Percentiles rank a stretch among this genome's conserved stretches.
phyloP scores from a whole-genome alignment of 2,797 vertebrate species.

The Pitangus sulphuratus region DNA sequence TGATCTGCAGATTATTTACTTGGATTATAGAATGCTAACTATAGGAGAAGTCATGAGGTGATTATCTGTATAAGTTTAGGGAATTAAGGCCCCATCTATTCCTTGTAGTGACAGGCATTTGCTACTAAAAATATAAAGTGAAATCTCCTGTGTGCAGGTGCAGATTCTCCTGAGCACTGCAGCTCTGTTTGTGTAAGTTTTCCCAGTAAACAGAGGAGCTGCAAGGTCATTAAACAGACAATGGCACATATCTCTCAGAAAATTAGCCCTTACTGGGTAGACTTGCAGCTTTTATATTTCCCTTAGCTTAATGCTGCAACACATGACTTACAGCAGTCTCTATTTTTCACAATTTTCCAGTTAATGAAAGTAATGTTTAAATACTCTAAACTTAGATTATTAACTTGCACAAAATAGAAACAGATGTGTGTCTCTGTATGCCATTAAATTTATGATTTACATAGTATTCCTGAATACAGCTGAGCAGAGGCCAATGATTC shows the following conservation, averaged over 20 bases:
- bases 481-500: slow-evolving; percentile 91
- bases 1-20: slow-evolving; percentile 5
- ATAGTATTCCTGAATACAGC: slow-evolving; percentile 91
- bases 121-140: slow-evolving; percentile 53
- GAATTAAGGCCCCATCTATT: slow-evolving; percentile 50
- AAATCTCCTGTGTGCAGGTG: slow-evolving; percentile 66
- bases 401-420: slow-evolving; percentile 91
- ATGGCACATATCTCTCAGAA: slow-evolving; percentile 35
- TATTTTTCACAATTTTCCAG: slow-evolving; percentile 78
- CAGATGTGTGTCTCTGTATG: slow-evolving; percentile 94
- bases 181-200: slow-evolving; percentile 57
- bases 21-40: slow-evolving; percentile 11
- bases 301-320: slow-evolving; percentile 46
- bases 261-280: slow-evolving; percentile 17
- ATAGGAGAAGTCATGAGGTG: slow-evolving; percentile 19
- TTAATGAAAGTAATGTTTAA: slow-evolving; percentile 87
- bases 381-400: slow-evolving; percentile 91
- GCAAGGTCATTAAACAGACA: slow-evolving; percentile 58
- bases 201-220: slow-evolving; percentile 40
- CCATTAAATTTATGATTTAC: slow-evolving; percentile 96
- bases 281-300: slow-evolving; percentile 64
- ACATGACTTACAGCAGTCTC: slow-evolving; percentile 64
- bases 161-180: slow-evolving; percentile 55
- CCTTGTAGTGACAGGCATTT: slow-evolving; percentile 46
- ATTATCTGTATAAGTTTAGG: slow-evolving; percentile 30